Percentiles rank a stretch among this genome's conserved stretches.
Conservation (phyloP, 2,888 invertebrate species). For the Megaustenia siamemsis region DNA sequence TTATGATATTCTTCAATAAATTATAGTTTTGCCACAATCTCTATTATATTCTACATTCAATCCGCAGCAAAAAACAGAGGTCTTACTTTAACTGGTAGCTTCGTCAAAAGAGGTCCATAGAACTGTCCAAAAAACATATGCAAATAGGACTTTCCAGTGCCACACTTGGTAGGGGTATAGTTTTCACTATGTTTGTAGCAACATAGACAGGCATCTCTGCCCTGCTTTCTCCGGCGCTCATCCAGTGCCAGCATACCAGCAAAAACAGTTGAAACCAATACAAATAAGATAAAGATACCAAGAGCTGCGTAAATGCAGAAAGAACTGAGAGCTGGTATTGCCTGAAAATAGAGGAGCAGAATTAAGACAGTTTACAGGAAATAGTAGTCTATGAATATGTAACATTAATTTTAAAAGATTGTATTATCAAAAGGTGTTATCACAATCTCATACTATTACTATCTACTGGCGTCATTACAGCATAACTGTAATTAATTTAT, state of each 20-base stretch:
- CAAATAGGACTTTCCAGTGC: slow-evolving; percentile 82
- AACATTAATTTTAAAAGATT: too few species aligned
- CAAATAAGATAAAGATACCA: slow-evolving; percentile 87
- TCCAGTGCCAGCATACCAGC: slow-evolving; percentile 89
- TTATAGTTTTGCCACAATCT: too few species aligned
- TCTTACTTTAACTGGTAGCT: slow-evolving; percentile 84
- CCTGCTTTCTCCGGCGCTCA: slow-evolving; percentile 79
- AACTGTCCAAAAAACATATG: slow-evolving; percentile 83
- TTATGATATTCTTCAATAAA: not conserved
- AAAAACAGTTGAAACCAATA: slow-evolving; percentile 88
- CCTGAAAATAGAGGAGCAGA: slow-evolving; percentile 80
- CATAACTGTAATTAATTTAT: too few species aligned
- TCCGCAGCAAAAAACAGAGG: not conserved
- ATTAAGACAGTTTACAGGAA: too few species aligned
- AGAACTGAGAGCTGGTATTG: slow-evolving; percentile 89
- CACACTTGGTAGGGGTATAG: slow-evolving; percentile 82
- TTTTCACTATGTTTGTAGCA: slow-evolving; percentile 84
- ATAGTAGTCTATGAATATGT: not conserved
- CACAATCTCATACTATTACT: not conserved
- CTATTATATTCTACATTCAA: not conserved
- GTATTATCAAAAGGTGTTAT: too few species aligned
- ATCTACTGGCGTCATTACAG: too few species aligned
- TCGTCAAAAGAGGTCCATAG: slow-evolving; percentile 86
- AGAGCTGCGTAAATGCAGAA: slow-evolving; percentile 90
- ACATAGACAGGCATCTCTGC: slow-evolving; percentile 78